Base-by-base conservation (phyloP, 2,888 invertebrate species). In the Xestia sexstrigata region DNA sequence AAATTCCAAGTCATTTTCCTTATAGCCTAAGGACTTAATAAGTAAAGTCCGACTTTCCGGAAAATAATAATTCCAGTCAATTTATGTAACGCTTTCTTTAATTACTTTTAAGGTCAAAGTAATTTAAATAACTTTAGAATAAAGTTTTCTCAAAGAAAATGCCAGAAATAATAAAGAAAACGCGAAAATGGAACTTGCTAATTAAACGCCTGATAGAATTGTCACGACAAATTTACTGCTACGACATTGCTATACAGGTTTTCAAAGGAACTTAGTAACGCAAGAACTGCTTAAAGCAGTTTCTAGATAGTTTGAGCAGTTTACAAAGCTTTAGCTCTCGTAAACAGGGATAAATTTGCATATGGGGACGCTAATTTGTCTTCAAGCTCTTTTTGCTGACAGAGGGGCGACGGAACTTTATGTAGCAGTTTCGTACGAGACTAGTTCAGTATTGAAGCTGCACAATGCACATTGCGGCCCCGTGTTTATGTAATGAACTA, bases 121-220 rank as follows among this genome's bases (percentile, higher is more conserved):
- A 66, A 76, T 82, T 77, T 58, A 73, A 74, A 63, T 65, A 78
- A 58, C 49, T 58, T 58, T 70, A 65, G n/a, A 45, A 66, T 60
- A 69, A 79, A 71, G 5, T 84, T 74, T 45, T 23, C 15, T 13
- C 58, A 65, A 70, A 74, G 39, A 42, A 83, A 81, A 74, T 30
- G 49, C 66, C 65, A 30, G 67, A 71, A 81, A 72, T 78, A 72
- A 58, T 81, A 77, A 76, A 68, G 66, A 82, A 82, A 84, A 81
- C n/a, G n/a, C 0, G 23, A 62, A 74, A 75, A 82, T 73, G 79
- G 35, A 66, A 76, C 75, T 83, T 70, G 60, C 66, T 82, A 81
- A 84, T 79, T 79, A 74, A 84, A 79, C 85, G 90, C 90, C 91
- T 91, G 87, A 82, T 85, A 79, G 78, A 88, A 90, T 88, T 88